phyloP scores from a whole-genome alignment of 2,113 vertebrate species.

The Hipposideros armiger region DNA sequence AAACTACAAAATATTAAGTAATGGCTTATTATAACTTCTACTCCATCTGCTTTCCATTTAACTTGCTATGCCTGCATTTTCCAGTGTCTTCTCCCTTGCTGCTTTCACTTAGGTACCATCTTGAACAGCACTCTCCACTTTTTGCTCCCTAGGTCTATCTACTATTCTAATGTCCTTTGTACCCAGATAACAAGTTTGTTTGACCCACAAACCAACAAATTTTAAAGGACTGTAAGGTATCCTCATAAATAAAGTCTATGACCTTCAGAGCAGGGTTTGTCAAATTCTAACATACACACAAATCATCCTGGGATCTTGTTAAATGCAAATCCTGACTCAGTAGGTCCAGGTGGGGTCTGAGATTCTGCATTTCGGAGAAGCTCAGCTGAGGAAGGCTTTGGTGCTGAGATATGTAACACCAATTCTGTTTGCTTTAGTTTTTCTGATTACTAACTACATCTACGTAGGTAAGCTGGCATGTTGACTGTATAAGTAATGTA shows the following conservation, averaged over 20 bases:
- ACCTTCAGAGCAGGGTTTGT: not conserved
- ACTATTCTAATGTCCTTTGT: not conserved
- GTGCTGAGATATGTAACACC: not conserved
- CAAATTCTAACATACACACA: not conserved
- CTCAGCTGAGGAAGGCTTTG: not conserved
- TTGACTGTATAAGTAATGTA: not conserved
- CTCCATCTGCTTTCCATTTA: not conserved
- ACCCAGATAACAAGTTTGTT: not conserved
- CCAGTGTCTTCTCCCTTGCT: not conserved
- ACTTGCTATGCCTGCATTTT: not conserved
- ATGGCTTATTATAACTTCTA: not conserved
- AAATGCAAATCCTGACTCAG: not conserved
- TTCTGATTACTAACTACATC: not conserved
- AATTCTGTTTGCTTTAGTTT: not conserved
- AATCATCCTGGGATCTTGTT: not conserved
- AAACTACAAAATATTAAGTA: not conserved
- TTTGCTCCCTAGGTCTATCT: not conserved
- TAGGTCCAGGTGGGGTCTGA: not conserved
- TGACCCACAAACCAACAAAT: not conserved
- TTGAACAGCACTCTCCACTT: not conserved
- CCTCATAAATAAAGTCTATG: not conserved
- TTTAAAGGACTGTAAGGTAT: not conserved
- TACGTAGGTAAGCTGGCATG: not conserved
- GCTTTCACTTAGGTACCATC: not conserved
- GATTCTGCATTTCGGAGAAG: not conserved